Evolutionary conservation across 2,797 vertebrate species (phyloP), one percentile per base, ranked within the genome.

Genomic region (Ctenopoma multispine): DNA sequence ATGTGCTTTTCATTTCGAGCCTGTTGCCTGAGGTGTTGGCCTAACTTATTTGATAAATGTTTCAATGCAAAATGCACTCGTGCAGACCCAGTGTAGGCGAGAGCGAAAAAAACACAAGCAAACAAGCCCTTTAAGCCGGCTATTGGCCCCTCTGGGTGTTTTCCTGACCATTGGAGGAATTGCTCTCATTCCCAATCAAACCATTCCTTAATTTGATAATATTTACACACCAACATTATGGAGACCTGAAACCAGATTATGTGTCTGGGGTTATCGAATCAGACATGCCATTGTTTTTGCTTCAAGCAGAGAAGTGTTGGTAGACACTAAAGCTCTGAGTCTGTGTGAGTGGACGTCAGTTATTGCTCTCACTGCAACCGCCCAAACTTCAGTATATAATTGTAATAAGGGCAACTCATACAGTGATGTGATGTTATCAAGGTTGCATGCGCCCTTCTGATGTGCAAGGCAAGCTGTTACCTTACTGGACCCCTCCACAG

Each of bases 1-100:
- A 93, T 90, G 86, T 84, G 84, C 85, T 89, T 92, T 92, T 92
- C 85, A 92, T 93, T 91, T 80, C 57, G 80, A 69, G 83, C 72
- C 73, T 84, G 68, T 80, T 86, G 86, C 89, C 79, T 31, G 63
- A 82, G 84, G 90, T 82, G 47, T 82, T 80, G 77, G 81, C 79
- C 78, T 83, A 79, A 88, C 82, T 91, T 85, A 84, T 87, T 89
- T 86, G 80, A 87, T 66, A 74, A 87, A 80, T 69, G 79, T 89
- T 81, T 91, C 84, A 89, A 90, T 92, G 87, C 81, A 81, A 83
- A 88, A 89, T 74, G 81, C 69, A 72, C 66, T 49, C 63, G 81
- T 76, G 77, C 56, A 81, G 67, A 73, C 46, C 59, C 43, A 34
- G 57, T 34, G 63, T 43, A 70, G 40, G 15, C 13, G 1, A 62